Evolutionary conservation across 1,140 invertebrate species (phyloP).

Genomic region (Paraescarpia echinospica): DNA sequence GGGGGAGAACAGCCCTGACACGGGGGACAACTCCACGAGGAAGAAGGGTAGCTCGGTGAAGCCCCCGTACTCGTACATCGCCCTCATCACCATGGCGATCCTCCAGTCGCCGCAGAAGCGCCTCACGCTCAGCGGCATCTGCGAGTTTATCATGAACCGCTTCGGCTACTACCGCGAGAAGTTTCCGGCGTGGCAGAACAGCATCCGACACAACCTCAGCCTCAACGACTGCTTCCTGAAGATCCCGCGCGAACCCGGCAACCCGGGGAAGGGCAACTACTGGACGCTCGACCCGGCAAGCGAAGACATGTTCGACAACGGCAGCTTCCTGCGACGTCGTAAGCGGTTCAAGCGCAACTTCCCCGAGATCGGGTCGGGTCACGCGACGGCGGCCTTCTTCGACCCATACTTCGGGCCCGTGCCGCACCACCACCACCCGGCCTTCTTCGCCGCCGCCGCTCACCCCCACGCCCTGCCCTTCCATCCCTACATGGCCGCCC

Average conservation of each 20-base stretch:
- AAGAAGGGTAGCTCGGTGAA: constrained; percentile 68
- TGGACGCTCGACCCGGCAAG: constrained; percentile 96
- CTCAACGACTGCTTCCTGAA: constrained; percentile 99
- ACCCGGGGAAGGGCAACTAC: constrained; percentile 94
- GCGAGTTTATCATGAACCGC: constrained; percentile 97
- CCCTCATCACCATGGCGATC: constrained; percentile 97
- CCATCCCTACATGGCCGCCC: constrained; percentile 38
- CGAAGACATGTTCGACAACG: constrained; percentile 99
- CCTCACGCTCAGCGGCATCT: constrained; percentile 94
- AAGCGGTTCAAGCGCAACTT: constrained; percentile 70
- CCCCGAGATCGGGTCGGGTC: background rate
- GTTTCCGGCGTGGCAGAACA: constrained; percentile 70
- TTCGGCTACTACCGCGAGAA: constrained; percentile 69
- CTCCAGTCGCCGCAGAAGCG: constrained; percentile 96
- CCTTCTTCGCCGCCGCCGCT: constrained; percentile 35
- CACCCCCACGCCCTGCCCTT: constrained; percentile 35
- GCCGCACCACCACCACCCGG: constrained; percentile 33
- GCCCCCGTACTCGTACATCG: constrained; percentile 97
- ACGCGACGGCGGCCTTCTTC: background rate
- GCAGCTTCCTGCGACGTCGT: constrained; percentile 88
- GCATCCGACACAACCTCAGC: constrained; percentile 94
- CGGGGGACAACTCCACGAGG: background rate
- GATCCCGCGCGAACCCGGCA: constrained; percentile 95
- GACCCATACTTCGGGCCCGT: constrained; percentile 13
- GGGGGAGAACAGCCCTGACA: background rate